phyloP scores from a whole-genome alignment of 2,113 vertebrate genomes.

The Toxotes chatareus region DNA sequence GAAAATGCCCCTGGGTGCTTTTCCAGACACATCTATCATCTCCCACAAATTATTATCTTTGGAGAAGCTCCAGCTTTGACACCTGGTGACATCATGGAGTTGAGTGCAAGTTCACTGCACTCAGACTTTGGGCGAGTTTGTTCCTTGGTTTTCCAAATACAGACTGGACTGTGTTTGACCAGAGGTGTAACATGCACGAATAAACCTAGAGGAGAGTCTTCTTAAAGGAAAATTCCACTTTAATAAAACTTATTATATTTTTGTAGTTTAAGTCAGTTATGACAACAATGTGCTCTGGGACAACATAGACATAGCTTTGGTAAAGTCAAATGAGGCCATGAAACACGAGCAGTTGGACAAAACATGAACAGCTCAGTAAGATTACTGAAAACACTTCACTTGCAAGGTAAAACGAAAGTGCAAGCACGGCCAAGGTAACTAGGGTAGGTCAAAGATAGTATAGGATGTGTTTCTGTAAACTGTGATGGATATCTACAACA shows the following conservation, averaged over 20 bases:
- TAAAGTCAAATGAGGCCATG: background rate
- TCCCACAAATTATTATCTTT: slow-evolving; percentile 40
- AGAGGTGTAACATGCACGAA: slow-evolving; percentile 11
- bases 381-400: background rate
- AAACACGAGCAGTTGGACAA: background rate
- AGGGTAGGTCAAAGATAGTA: background rate
- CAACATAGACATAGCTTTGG: background rate
- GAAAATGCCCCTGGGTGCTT: slow-evolving; percentile 44
- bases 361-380: background rate
- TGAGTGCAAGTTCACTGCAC: slow-evolving; percentile 19
- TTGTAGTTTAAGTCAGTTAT: background rate
- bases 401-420: background rate
- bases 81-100: slow-evolving; percentile 53
- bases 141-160: slow-evolving; percentile 29
- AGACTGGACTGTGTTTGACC: slow-evolving; percentile 25
- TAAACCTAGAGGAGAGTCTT: background rate
- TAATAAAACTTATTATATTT: background rate
- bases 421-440: background rate
- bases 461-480: background rate
- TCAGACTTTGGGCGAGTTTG: slow-evolving; percentile 13
- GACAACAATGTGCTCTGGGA: background rate
- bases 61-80: slow-evolving; percentile 56
- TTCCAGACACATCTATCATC: slow-evolving; percentile 57
- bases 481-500: background rate
- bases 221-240: slow-evolving; percentile 10